These are phyloP conservation scores for Balaeniceps rex DNA, from an alignment of 2,113 vertebrate genomes.

Conservation along the genomic window DNA sequence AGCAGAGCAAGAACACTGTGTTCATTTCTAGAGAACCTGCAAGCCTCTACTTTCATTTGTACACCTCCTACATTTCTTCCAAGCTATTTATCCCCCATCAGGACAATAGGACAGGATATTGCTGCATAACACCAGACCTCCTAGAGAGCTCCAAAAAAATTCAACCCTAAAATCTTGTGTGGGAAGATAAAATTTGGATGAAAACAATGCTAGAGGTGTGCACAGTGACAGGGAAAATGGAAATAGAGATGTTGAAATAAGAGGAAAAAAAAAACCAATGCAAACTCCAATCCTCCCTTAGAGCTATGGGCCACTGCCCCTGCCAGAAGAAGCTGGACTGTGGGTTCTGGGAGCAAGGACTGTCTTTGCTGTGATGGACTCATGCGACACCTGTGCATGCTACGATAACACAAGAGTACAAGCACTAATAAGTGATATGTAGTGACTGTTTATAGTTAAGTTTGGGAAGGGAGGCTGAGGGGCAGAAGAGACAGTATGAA, in stretches of 20 bases:
- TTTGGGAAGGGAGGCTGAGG: not conserved
- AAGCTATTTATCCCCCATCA: not conserved
- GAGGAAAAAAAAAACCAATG: fast-evolving
- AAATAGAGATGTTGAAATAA: not conserved
- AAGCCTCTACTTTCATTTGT: not conserved
- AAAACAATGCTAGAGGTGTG: not conserved
- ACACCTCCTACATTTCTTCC: not conserved
- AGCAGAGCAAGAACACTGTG: not conserved
- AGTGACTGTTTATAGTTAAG: not conserved
- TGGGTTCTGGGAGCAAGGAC: not conserved
- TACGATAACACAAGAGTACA: not conserved
- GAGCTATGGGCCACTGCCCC: not conserved
- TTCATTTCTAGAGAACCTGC: not conserved
- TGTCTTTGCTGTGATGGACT: not conserved
- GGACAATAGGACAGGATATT: not conserved
- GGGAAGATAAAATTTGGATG: not conserved
- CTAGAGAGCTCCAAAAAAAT: not conserved
- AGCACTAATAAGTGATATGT: not conserved
- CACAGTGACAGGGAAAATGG: not conserved
- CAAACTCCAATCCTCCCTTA: not conserved
- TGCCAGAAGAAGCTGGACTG: not conserved
- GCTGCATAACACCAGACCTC: not conserved
- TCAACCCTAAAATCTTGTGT: not conserved
- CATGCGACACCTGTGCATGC: fast-evolving
- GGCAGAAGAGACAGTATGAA: not conserved